Conservation (phyloP, 2,888 invertebrate genomes). For the Epinotia ramella region DNA sequence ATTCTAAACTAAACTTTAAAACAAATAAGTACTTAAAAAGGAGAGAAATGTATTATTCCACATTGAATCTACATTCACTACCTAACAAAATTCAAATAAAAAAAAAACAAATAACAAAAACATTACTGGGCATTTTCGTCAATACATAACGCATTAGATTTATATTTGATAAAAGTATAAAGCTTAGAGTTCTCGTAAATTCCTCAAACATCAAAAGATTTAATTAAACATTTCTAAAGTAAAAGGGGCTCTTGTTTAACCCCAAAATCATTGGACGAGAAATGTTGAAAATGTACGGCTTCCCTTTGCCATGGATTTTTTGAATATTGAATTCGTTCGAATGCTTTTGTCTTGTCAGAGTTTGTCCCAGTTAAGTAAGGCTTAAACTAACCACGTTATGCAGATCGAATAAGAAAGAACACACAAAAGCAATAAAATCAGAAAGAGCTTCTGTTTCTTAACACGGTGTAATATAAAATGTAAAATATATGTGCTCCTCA, state of each 20-base stretch:
- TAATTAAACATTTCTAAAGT: slow-evolving; percentile 31
- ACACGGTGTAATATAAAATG: no score
- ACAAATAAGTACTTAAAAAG: no score
- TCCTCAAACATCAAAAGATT: slow-evolving; percentile 28
- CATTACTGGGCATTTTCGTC: background rate
- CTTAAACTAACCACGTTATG: background rate
- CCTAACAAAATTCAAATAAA: no score
- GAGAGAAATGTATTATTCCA: no score
- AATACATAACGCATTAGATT: background rate
- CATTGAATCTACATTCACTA: no score
- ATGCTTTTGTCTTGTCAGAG: slow-evolving; percentile 23
- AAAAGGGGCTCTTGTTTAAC: slow-evolving; percentile 15
- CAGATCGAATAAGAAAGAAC: no score
- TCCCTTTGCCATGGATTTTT: slow-evolving; percentile 15
- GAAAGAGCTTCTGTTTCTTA: no score
- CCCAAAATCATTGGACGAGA: slow-evolving; percentile 28
- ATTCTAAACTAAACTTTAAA: no score
- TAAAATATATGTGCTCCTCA: no score
- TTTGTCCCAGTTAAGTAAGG: slow-evolving; percentile 13
- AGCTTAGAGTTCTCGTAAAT: slow-evolving; percentile 7
- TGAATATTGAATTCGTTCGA: slow-evolving; percentile 32
- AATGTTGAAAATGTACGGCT: slow-evolving; percentile 21
- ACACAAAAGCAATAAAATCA: no score
- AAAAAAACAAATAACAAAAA: background rate
- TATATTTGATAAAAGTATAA: background rate